These are phyloP conservation scores for Macroramphosus scolopax DNA, from an alignment of 2,797 vertebrate genomes.

Conservation along the genomic window DNA sequence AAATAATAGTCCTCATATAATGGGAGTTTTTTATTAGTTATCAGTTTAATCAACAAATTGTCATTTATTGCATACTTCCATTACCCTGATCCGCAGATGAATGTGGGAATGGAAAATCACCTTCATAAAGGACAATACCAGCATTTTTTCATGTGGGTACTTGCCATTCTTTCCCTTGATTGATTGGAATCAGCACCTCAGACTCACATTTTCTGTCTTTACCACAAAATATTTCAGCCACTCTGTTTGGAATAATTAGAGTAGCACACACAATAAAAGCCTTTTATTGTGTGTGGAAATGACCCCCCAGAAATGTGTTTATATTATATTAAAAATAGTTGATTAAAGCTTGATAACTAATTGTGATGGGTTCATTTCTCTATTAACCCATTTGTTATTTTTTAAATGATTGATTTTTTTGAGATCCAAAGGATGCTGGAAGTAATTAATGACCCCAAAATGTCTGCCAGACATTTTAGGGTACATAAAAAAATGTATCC, in stretches of 20 bases:
- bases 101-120: constrained; percentile 35
- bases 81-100: constrained; percentile 15
- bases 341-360: constrained; percentile 11
- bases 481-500: constrained; percentile 24
- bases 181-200: constrained; percentile 45
- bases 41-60: constrained; percentile 38
- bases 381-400: constrained; percentile 19
- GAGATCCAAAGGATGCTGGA: constrained; percentile 28
- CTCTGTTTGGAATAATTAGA: constrained; percentile 23
- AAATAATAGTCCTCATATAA: too few relatives aligned
- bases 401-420: constrained; percentile 26
- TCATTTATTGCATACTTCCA: constrained; percentile 13
- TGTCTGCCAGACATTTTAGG: constrained; percentile 35
- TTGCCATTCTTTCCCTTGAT: constrained; percentile 39
- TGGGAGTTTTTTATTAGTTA: constrained; percentile 14
- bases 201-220: constrained; percentile 28
- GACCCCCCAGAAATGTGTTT: too few relatives aligned
- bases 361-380: constrained; percentile 27
- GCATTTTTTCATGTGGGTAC: constrained; percentile 40
- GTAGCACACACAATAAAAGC: too few relatives aligned
- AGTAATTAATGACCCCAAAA: constrained; percentile 31
- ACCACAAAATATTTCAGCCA: constrained; percentile 16
- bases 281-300: too few relatives aligned
- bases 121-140: constrained; percentile 36
- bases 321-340: too few relatives aligned